Percentiles rank a stretch among this genome's conserved stretches.
Evolutionary conservation across 2,113 vertebrate species (phyloP).

Genomic region (Colius striatus): DNA sequence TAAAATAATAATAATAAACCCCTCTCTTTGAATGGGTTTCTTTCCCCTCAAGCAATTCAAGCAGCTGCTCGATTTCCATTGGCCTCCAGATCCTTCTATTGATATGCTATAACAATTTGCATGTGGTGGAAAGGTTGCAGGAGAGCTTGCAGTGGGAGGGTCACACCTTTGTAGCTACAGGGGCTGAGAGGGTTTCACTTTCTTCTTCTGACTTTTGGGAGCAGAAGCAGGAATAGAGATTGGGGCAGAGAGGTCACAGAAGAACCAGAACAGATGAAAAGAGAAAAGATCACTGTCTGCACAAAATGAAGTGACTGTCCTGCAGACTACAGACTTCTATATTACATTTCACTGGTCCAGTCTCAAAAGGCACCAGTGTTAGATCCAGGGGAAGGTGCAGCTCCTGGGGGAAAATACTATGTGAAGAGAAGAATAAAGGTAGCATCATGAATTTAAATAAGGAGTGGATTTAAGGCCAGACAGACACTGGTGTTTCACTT

Average conservation of each 20-base stretch:
- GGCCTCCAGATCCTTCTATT: slow-evolving; percentile 46
- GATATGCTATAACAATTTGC: slow-evolving; percentile 34
- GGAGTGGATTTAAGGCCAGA: background rate
- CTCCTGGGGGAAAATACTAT: background rate
- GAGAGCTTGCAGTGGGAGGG: background rate
- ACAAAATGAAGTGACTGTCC: background rate
- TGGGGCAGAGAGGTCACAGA: background rate
- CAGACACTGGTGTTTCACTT: background rate
- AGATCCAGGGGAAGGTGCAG: background rate
- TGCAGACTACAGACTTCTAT: background rate
- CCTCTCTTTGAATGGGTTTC: slow-evolving; percentile 14
- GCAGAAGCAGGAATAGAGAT: background rate
- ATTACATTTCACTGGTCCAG: background rate
- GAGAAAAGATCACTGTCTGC: background rate
- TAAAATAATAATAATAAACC: slow-evolving; percentile 38
- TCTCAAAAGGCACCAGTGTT: background rate
- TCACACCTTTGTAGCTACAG: background rate
- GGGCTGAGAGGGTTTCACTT: background rate
- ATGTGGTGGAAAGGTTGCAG: background rate
- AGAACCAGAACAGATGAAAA: background rate
- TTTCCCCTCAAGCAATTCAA: slow-evolving; percentile 31
- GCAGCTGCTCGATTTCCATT: slow-evolving; percentile 47
- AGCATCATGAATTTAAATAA: background rate
- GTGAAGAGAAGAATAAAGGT: background rate
- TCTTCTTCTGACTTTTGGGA: slow-evolving; percentile 9